Percentiles rank a stretch among this genome's conserved stretches.
These are phyloP conservation scores for Uropsilus gracilis DNA, from an alignment of 2,113 vertebrate species.

Conservation along the genomic window DNA sequence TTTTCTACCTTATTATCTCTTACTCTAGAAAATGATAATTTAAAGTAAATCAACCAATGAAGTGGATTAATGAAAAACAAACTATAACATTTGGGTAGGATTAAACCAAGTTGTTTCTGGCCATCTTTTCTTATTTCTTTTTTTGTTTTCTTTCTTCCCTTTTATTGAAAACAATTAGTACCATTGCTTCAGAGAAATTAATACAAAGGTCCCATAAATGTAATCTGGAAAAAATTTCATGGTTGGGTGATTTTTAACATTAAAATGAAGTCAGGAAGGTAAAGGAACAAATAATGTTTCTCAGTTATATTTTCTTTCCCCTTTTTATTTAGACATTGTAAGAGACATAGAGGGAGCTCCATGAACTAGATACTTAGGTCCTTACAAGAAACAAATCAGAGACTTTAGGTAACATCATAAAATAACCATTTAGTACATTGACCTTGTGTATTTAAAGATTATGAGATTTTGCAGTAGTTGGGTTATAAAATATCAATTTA, in stretches of 20 bases:
- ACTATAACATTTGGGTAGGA: conserved; percentile 89
- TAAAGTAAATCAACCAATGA: conserved; percentile 87
- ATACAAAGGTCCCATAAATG: conserved; percentile 91
- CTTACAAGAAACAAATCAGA: conserved; percentile 77
- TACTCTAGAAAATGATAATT: conserved; percentile 90
- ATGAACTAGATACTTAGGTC: conserved; percentile 62
- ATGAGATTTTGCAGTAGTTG: conserved; percentile 80
- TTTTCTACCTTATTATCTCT: conserved; percentile 85
- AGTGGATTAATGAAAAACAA: conserved; percentile 91
- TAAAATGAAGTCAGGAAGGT: conserved; percentile 78
- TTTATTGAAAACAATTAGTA: conserved; percentile 93
- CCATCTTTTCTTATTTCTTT: conserved; percentile 80
- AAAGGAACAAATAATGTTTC: conserved; percentile 63
- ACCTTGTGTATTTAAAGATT: conserved; percentile 80
- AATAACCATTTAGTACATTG: conserved; percentile 73
- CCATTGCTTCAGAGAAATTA: conserved; percentile 93
- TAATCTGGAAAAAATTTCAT: conserved; percentile 88
- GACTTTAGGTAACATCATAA: conserved; percentile 67
- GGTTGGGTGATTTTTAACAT: conserved; percentile 86
- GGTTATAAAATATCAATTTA: conserved; percentile 82
- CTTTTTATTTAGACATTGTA: conserved; percentile 68
- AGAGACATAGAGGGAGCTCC: conserved; percentile 64
- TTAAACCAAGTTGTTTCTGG: conserved; percentile 88
- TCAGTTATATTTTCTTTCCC: conserved; percentile 40
- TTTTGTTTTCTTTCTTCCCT: conserved; percentile 79